Conservation (phyloP, 2,113 vertebrate genomes). For the Fregetta grallaria region DNA sequence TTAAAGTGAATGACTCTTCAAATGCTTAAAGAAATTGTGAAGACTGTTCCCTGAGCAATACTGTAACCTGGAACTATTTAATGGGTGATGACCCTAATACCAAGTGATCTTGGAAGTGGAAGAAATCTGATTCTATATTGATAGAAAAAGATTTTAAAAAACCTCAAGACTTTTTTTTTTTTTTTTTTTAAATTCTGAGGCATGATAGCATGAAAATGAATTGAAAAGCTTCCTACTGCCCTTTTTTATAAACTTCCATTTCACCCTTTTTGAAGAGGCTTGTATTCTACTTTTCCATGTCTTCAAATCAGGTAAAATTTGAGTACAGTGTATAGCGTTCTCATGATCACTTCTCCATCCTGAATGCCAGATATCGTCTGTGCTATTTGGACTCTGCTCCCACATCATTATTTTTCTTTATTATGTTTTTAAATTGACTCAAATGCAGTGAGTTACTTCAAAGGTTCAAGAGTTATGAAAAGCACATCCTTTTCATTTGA, state of each 20-base stretch:
- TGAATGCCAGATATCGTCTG: background rate
- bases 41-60: background rate
- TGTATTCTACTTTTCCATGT: background rate
- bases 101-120: background rate
- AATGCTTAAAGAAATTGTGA: background rate
- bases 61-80: background rate
- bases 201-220: background rate
- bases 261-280: background rate
- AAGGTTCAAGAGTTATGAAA: background rate
- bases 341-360: background rate
- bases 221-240: background rate
- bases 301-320: background rate
- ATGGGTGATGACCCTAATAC: background rate
- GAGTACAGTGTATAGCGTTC: background rate
- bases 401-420: background rate
- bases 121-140: background rate
- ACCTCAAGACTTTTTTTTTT: background rate
- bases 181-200: background rate
- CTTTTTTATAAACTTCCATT: background rate
- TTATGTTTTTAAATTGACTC: background rate
- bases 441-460: background rate
- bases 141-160: background rate
- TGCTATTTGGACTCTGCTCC: background rate
- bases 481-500: background rate
- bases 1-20: background rate